A percentile compares a stretch with the other conserved stretches of the same genome.
Conservation (phyloP, 2,113 vertebrate species). For the Burhinus oedicnemus region DNA sequence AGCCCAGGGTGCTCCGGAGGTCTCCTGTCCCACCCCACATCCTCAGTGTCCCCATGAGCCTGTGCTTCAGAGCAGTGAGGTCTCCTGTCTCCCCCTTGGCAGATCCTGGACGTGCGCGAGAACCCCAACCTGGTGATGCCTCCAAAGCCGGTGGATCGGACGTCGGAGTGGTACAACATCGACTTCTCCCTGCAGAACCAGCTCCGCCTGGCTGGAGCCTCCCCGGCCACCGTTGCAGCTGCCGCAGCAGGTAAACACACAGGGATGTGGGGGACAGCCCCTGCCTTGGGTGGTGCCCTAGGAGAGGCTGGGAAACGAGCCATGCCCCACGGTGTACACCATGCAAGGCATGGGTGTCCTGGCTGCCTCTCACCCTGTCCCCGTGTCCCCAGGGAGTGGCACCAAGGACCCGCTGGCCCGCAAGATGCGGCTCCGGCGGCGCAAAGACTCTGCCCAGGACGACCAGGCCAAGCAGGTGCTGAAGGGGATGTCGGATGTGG, state of each 20-base stretch:
- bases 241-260: constrained; percentile 79
- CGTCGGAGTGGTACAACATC: constrained; percentile 96
- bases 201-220: constrained; percentile 92
- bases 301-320: background rate
- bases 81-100: background rate
- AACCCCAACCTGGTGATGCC: constrained; percentile 98
- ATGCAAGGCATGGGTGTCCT: rapidly evolving
- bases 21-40: background rate
- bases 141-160: constrained; percentile 88
- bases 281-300: background rate
- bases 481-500: constrained; percentile 96
- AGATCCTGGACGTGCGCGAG: constrained; percentile 94
- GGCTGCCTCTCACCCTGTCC: background rate
- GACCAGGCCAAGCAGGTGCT: constrained; percentile 98
- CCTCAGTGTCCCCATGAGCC: rapidly evolving
- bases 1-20: rapidly evolving
- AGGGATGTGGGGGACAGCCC: rapidly evolving
- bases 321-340: rapidly evolving
- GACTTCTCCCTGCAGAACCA: constrained; percentile 99
- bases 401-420: constrained; percentile 89
- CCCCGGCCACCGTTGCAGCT: constrained; percentile 90
- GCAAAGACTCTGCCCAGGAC: constrained; percentile 91
- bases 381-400: constrained; percentile 50
- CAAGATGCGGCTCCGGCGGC: constrained; percentile 91
- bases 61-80: background rate